Base-by-base conservation (phyloP, 2,113 vertebrate genomes). In the Chlorocebus sabaeus region DNA sequence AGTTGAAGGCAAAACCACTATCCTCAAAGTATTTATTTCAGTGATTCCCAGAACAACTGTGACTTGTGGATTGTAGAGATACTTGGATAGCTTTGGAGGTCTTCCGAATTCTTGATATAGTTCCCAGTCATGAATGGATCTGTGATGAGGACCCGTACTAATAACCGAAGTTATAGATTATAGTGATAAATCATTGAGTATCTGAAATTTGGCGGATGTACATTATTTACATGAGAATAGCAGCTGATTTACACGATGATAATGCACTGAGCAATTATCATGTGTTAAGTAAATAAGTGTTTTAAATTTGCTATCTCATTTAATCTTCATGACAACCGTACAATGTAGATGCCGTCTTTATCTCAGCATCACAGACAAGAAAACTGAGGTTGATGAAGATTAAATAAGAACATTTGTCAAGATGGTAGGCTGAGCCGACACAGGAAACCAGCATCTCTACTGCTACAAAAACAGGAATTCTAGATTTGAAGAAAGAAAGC, bases 151-250 rank as follows among this genome's bases (percentile, higher is more conserved):
- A 86, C 90, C 78, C n/a, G 91, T 48, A 48, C 22, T 79, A 86
- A 89, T 43, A 79, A 72, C 18, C 18, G 45, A 82, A 89, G 93
- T 93, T 97, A 82, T 14, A 96, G 38, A 90, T 73, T 73, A 67
- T 16, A 91, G n/a, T 6, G 6, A 86, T 89, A 40, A 95, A 90
- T 83, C 85, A 85, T 75, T 61, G 59, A 93, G 10, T 61, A 73
- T 94, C 81, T 82, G 78, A 95, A 97, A 84, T 72, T 88, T 88
- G 48, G 25, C 70, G 92, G 73, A 25, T 76, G n/a, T 22, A 27
- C 32, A 73, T 93, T 22, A 82, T 85, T 94, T 81, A 78, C 23
- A 88, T 68, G 48, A 52, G 20, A 59, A 38, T 9, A 73, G 17
- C 8, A 59, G 30, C 82, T 89, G 25, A 82, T 85, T 93, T 81